A percentile compares a stretch with the other conserved stretches of the same genome.
Conservation (phyloP, 2,888 invertebrate species). For the Tetranychus truncatus region DNA sequence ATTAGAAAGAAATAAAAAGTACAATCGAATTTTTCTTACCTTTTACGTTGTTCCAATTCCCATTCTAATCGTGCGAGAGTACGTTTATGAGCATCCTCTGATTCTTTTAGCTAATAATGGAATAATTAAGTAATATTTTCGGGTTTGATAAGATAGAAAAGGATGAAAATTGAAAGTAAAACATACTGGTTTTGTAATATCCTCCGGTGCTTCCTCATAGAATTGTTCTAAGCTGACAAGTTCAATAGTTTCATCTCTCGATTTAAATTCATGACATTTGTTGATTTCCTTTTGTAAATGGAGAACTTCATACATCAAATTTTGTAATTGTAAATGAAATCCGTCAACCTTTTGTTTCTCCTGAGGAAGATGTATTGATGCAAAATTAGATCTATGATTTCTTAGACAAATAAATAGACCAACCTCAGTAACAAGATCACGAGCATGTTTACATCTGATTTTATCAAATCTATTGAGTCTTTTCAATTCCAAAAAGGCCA, state of each 20-base stretch:
- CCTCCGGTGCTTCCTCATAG: conserved; percentile 53
- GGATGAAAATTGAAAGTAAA: conserved; percentile 16
- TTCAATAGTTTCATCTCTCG: conserved; percentile 80
- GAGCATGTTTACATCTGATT: conserved; percentile 58
- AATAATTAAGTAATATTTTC: not conserved
- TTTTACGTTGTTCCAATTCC: conserved; percentile 71
- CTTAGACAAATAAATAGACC: conserved; percentile 8
- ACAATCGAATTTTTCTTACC: conserved; percentile 30
- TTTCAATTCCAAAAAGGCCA: conserved; percentile 46
- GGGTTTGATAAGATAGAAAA: conserved; percentile 22
- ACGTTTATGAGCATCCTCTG: conserved; percentile 53
- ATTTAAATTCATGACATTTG: conserved; percentile 81
- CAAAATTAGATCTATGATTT: not conserved
- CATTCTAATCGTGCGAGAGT: conserved; percentile 71
- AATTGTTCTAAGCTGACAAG: conserved; percentile 66
- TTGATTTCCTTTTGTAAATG: conserved; percentile 85
- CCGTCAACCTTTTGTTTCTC: conserved; percentile 76
- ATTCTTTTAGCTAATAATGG: conserved; percentile 43
- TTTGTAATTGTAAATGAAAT: conserved; percentile 72
- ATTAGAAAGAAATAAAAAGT: not conserved
- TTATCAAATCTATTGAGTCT: conserved; percentile 78
- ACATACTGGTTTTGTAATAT: conserved; percentile 47
- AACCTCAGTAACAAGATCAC: conserved; percentile 54
- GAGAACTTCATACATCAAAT: conserved; percentile 77
- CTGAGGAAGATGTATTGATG: conserved; percentile 22